Evolutionary conservation across 2,888 invertebrate genomes (phyloP).

Genomic region (Exocentrus adspersus): DNA sequence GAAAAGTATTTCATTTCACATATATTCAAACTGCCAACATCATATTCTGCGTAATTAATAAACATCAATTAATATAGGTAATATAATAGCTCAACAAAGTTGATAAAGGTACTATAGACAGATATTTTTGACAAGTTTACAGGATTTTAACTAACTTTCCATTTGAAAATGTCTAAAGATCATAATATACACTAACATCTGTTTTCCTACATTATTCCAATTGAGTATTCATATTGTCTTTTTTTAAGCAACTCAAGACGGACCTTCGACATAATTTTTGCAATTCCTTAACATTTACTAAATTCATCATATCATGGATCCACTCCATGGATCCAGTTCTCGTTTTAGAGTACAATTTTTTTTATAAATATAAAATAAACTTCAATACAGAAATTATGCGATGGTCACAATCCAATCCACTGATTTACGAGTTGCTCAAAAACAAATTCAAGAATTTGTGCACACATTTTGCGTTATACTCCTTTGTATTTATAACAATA

Average conservation of each 20-base stretch:
- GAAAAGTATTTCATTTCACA: slow-evolving; percentile 22
- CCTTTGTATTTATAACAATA: background rate
- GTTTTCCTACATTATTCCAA: slow-evolving; percentile 39
- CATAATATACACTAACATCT: slow-evolving; percentile 36
- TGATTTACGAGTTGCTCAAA: slow-evolving; percentile 39
- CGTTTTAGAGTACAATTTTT: too few relatives aligned
- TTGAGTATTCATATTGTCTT: slow-evolving; percentile 48
- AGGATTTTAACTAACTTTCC: slow-evolving; percentile 20
- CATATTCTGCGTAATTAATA: too few relatives aligned
- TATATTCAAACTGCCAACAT: background rate
- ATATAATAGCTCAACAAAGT: too few relatives aligned
- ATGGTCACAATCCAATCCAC: slow-evolving; percentile 46
- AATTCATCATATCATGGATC: too few relatives aligned
- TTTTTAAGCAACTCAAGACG: slow-evolving; percentile 48
- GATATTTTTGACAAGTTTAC: too few relatives aligned
- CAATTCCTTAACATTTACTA: slow-evolving; percentile 40
- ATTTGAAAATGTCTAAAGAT: slow-evolving; percentile 33
- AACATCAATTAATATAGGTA: too few relatives aligned
- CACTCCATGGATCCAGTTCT: too few relatives aligned
- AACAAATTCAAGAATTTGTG: slow-evolving; percentile 42
- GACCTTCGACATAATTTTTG: slow-evolving; percentile 47
- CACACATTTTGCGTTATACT: slow-evolving; percentile 30
- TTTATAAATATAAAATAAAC: slow-evolving; percentile 32
- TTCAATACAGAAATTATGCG: slow-evolving; percentile 46
- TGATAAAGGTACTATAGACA: too few relatives aligned